Evolutionary conservation across 2,797 vertebrate species (phyloP).

Genomic region (Urosaurus nigricauda): DNA sequence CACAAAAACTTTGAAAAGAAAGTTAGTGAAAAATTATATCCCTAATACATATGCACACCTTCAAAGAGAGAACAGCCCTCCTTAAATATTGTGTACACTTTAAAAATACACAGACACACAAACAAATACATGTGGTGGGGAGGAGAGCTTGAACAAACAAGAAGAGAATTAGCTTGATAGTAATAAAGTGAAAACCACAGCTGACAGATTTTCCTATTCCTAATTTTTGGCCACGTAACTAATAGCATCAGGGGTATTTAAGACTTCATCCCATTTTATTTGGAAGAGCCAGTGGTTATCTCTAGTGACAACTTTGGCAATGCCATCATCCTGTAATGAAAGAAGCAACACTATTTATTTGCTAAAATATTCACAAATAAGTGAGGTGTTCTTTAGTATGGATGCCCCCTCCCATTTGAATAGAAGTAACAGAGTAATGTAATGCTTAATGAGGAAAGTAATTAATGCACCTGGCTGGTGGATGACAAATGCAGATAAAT

Average conservation of each 20-base stretch:
- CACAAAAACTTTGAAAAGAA: no score
- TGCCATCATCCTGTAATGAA: conserved; percentile 4
- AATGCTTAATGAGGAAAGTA: conserved; percentile 39
- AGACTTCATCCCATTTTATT: neutral
- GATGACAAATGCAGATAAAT: conserved; percentile 58
- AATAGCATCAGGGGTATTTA: neutral
- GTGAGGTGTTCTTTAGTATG: neutral
- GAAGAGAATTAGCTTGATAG: no score
- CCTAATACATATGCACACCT: no score
- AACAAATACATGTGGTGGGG: no score
- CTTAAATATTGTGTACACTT: no score
- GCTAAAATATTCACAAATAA: conserved; percentile 17
- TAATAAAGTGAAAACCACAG: neutral
- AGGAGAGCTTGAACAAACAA: no score
- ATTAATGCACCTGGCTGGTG: conserved; percentile 29
- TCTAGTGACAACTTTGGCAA: conserved; percentile 4
- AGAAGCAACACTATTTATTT: neutral
- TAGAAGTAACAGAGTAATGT: conserved; percentile 12
- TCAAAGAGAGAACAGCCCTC: no score
- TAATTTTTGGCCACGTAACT: neutral
- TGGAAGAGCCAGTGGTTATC: neutral
- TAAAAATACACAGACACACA: no score
- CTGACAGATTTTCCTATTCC: neutral
- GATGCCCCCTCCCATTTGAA: neutral
- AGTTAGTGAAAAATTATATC: no score